Evolutionary conservation across 2,113 vertebrate genomes (phyloP).

Genomic region (Camarhynchus parvulus): DNA sequence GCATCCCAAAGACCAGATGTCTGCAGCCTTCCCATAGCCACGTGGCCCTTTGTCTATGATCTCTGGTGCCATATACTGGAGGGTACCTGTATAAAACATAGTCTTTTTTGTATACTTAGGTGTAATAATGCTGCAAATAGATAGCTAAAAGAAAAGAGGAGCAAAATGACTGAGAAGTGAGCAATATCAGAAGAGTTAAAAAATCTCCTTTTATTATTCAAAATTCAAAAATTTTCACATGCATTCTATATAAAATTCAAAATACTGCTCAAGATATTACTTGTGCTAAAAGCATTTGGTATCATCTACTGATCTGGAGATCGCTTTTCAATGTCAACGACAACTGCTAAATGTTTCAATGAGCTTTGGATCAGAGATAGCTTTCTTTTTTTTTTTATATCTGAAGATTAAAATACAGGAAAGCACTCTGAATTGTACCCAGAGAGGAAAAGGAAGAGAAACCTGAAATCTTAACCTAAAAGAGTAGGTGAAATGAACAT

Average conservation of each 20-base stretch:
- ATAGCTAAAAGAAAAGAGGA: not conserved
- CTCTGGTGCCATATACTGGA: constrained; percentile 99
- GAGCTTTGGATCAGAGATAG: not conserved
- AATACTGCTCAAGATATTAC: not conserved
- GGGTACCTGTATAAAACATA: constrained; percentile 83
- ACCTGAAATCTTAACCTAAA: not conserved
- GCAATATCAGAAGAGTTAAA: not conserved
- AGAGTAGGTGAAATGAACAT: not conserved
- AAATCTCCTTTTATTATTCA: not conserved
- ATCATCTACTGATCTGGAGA: not conserved
- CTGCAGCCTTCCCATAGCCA: constrained; percentile 96
- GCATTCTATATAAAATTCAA: not conserved
- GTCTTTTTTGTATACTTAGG: not conserved
- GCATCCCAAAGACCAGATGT: constrained; percentile 98
- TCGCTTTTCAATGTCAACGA: not conserved
- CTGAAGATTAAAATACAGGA: not conserved
- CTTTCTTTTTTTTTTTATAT: not conserved
- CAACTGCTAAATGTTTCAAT: not conserved
- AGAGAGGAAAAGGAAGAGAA: not conserved
- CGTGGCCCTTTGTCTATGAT: constrained; percentile 98
- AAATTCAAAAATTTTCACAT: not conserved
- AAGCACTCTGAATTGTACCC: not conserved
- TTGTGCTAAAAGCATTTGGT: not conserved
- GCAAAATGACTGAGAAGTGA: not conserved
- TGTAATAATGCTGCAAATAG: not conserved